Conservation (phyloP, 2,113 vertebrate genomes). For the Hystrix cristata region DNA sequence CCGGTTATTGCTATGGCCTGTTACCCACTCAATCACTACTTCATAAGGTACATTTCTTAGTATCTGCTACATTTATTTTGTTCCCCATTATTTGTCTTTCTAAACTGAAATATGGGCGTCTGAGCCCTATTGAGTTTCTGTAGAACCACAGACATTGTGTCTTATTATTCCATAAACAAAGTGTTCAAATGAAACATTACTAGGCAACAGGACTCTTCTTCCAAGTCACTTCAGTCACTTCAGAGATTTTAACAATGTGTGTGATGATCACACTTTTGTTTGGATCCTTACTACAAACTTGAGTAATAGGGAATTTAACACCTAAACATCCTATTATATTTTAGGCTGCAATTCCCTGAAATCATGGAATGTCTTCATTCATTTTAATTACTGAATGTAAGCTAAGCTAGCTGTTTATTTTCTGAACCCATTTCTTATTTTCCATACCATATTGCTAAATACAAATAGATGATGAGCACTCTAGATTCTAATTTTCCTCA, state of each 20-base stretch:
- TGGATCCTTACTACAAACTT: neutral
- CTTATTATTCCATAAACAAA: neutral
- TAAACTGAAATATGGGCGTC: neutral
- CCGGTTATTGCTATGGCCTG: neutral
- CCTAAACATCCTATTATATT: neutral
- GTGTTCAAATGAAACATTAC: neutral
- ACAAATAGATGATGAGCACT: neutral
- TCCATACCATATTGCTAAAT: neutral
- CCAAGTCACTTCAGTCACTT: neutral
- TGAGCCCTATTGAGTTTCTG: neutral
- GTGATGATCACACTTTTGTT: neutral
- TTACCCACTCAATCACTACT: neutral
- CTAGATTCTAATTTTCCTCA: neutral
- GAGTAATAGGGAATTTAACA: neutral
- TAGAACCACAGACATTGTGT: neutral
- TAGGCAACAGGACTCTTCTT: neutral
- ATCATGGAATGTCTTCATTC: neutral
- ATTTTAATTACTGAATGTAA: constrained; percentile 19
- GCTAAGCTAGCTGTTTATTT: constrained; percentile 8
- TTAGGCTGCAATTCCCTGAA: neutral
- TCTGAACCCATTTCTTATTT: neutral
- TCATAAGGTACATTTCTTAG: neutral
- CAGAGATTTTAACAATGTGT: neutral
- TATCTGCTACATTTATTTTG: neutral
- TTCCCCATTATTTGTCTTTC: neutral